phyloP scores from a whole-genome alignment of 2,888 invertebrate species.

The Serripes groenlandicus region DNA sequence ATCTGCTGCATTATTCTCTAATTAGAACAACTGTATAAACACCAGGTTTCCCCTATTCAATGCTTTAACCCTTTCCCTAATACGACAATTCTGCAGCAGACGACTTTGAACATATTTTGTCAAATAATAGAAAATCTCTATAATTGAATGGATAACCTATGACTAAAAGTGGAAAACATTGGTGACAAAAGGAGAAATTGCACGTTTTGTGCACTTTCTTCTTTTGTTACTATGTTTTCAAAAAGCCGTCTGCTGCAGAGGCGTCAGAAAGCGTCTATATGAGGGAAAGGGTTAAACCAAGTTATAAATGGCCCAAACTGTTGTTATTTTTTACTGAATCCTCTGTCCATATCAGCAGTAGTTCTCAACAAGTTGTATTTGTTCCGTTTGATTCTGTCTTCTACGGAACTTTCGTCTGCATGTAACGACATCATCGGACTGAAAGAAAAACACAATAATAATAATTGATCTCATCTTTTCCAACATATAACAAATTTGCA shows the following conservation, averaged over 20 bases:
- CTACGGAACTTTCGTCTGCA: conserved; percentile 91
- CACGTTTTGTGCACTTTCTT: neutral
- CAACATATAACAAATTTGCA: no score
- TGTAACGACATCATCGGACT: conserved; percentile 90
- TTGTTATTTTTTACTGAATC: conserved; percentile 89
- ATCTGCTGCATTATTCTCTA: no score
- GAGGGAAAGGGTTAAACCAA: neutral
- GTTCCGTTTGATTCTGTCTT: conserved; percentile 94
- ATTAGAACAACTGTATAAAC: no score
- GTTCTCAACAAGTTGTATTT: conserved; percentile 96
- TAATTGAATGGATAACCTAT: no score
- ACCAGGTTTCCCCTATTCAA: no score
- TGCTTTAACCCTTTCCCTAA: no score
- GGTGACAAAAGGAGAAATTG: neutral
- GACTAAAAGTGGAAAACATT: no score
- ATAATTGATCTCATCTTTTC: no score
- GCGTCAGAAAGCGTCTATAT: neutral
- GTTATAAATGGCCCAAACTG: neutral
- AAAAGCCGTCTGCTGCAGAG: neutral
- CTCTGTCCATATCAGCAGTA: conserved; percentile 92
- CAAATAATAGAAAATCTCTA: no score
- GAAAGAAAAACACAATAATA: conserved; percentile 72
- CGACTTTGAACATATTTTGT: no score
- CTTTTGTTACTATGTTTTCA: neutral
- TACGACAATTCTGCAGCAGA: no score